Evolutionary conservation across 2,888 invertebrate species (phyloP).

Genomic region (Agrilus cyanescens): DNA sequence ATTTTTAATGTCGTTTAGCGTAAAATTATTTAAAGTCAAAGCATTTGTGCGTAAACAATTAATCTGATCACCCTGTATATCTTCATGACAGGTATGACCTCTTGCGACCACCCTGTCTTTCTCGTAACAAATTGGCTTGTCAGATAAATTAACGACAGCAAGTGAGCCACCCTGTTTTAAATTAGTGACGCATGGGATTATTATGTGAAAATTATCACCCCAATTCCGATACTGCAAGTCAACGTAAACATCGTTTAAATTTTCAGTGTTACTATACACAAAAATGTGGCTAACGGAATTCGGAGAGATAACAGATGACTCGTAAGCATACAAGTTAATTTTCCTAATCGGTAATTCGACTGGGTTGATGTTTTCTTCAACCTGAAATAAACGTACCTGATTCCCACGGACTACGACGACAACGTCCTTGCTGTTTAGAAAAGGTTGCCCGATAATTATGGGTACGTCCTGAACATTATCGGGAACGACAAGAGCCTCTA

Average conservation of each 20-base stretch:
- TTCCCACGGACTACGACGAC: neutral
- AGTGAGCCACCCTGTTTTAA: too few relatives aligned
- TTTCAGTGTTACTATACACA: slow-evolving; percentile 2
- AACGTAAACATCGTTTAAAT: slow-evolving; percentile 1
- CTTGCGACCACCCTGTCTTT: too few relatives aligned
- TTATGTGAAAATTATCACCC: too few relatives aligned
- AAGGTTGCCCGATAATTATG: slow-evolving; percentile 8
- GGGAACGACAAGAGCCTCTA: slow-evolving; percentile 3
- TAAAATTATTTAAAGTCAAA: too few relatives aligned
- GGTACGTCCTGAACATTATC: slow-evolving; percentile 6
- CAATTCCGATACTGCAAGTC: too few relatives aligned
- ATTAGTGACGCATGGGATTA: too few relatives aligned
- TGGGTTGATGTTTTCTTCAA: neutral
- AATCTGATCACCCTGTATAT: too few relatives aligned
- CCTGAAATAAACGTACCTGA: neutral
- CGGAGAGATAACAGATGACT: slow-evolving; percentile 2
- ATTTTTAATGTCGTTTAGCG: too few relatives aligned
- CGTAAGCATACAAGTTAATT: slow-evolving; percentile 4
- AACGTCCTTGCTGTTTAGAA: slow-evolving; percentile 4
- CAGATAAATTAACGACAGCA: too few relatives aligned
- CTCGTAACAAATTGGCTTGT: too few relatives aligned
- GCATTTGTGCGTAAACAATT: too few relatives aligned
- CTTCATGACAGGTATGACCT: too few relatives aligned
- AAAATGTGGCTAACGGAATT: slow-evolving; percentile 1
- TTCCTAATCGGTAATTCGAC: neutral